Conservation (phyloP, 2,888 invertebrate genomes). For the Rhogogaster chlorosoma region DNA sequence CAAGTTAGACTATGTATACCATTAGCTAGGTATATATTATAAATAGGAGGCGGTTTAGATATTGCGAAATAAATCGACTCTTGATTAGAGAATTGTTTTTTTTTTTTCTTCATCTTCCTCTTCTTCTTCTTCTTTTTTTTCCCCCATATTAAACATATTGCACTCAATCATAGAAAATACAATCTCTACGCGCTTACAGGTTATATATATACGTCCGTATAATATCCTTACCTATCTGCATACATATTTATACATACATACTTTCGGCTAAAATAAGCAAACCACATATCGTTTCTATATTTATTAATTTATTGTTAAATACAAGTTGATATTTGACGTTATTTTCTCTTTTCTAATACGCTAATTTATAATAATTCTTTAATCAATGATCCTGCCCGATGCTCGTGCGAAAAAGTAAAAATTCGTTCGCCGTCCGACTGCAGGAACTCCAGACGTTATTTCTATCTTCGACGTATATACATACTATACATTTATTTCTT, state of each 20-base stretch:
- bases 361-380: not conserved
- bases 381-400: not conserved
- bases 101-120: not conserved
- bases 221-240: not conserved
- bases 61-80: conserved; percentile 10
- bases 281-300: not conserved
- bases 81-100: not conserved
- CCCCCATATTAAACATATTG: too few species aligned
- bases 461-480: too few species aligned
- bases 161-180: not conserved
- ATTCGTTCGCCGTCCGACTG: too few species aligned
- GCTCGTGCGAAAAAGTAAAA: too few species aligned
- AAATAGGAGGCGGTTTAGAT: not conserved
- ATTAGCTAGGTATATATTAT: not conserved
- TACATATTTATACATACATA: not conserved
- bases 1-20: not conserved
- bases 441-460: too few species aligned
- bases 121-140: not conserved
- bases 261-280: too few species aligned
- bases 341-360: not conserved
- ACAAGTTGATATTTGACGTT: not conserved
- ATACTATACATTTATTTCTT: too few species aligned
- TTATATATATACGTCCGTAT: not conserved
- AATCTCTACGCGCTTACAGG: not conserved
- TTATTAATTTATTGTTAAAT: not conserved